phyloP scores from a whole-genome alignment of 2,113 vertebrate genomes.

The Chaetodon auriga region DNA sequence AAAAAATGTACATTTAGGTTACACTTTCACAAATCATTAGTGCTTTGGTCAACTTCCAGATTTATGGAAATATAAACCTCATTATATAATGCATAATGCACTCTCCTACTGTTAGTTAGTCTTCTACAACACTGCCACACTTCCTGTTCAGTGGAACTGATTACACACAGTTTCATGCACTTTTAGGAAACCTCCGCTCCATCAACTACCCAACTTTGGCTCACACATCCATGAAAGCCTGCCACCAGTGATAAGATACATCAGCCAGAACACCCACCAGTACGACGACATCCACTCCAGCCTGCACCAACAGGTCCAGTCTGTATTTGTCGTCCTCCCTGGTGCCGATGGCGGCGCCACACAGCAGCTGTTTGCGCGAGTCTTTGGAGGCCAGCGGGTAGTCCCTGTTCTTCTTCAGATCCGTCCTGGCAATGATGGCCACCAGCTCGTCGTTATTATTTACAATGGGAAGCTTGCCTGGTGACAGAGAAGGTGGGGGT shows the following conservation, averaged over 20 bases:
- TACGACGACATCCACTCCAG: constrained; percentile 91
- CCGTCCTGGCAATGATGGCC: constrained; percentile 93
- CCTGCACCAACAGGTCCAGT: constrained; percentile 91
- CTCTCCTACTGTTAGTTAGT: neutral
- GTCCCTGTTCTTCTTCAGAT: constrained; percentile 95
- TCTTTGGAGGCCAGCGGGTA: constrained; percentile 95
- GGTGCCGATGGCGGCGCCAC: constrained; percentile 92
- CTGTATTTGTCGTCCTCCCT: constrained; percentile 94
- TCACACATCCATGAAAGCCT: too few species aligned
- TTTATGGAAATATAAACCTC: neutral
- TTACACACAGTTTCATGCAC: neutral
- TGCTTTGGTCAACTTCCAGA: neutral
- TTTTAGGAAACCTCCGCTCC: neutral
- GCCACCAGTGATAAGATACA: neutral
- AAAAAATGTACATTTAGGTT: too few species aligned
- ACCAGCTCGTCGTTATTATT: constrained; percentile 92
- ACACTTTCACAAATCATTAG: too few species aligned
- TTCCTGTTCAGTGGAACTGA: neutral
- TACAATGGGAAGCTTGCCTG: constrained; percentile 95
- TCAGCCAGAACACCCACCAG: constrained; percentile 83
- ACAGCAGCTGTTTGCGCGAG: constrained; percentile 92
- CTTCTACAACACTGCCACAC: neutral
- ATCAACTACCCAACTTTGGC: neutral
- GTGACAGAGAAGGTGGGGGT: neutral
- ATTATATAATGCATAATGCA: neutral